Conservation (phyloP, 2,113 vertebrate species). For the Thalassarche chlororhynchos region DNA sequence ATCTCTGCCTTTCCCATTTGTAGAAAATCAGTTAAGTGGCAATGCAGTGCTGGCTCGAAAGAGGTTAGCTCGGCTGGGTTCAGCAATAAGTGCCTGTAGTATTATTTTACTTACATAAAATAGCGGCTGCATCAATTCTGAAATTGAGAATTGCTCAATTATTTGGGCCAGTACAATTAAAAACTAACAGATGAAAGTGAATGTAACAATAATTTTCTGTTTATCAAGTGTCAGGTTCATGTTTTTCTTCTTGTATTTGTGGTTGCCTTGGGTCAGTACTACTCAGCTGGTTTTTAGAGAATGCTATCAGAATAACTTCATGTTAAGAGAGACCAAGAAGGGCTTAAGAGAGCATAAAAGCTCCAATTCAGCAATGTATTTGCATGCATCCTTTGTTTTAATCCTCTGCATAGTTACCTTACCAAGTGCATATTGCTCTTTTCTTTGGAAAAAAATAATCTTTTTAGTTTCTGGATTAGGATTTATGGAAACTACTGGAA, state of each 20-base stretch:
- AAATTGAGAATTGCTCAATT: background rate
- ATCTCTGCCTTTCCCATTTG: background rate
- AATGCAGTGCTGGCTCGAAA: background rate
- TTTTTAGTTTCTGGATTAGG: background rate
- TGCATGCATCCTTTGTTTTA: background rate
- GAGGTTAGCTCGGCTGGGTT: background rate
- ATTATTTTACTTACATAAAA: background rate
- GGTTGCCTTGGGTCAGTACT: background rate
- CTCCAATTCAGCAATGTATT: background rate
- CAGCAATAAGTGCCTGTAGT: background rate
- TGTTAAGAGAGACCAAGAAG: background rate
- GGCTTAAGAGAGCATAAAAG: background rate
- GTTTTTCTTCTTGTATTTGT: background rate
- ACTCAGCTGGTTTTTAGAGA: background rate
- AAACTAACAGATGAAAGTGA: background rate
- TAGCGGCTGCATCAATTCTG: background rate
- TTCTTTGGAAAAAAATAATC: background rate
- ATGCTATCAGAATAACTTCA: background rate
- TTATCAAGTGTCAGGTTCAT: background rate
- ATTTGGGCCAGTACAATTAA: background rate
- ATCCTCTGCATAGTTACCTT: background rate
- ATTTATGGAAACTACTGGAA: conserved; percentile 29
- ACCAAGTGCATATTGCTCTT: background rate
- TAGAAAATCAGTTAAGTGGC: background rate
- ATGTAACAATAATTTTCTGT: background rate